Conservation (phyloP, 2,888 invertebrate species). For the Coenonympha arcania region DNA sequence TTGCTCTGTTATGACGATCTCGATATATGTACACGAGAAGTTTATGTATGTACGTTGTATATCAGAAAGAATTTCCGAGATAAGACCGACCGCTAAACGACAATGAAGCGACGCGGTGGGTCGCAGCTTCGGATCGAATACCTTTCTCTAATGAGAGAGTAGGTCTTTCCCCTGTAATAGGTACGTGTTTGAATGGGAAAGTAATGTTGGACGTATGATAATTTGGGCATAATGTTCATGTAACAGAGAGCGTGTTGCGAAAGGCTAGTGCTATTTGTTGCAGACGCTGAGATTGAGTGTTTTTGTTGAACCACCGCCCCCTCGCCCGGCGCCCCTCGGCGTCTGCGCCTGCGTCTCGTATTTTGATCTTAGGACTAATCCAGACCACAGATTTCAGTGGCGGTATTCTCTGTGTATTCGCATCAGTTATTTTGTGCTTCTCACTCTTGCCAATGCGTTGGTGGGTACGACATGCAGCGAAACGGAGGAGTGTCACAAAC, state of each 20-base stretch:
- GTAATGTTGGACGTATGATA: constrained; percentile 11
- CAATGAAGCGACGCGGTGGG: constrained; percentile 1
- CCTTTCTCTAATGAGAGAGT: constrained; percentile 12
- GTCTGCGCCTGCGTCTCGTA: constrained; percentile 12
- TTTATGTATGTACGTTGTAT: neutral
- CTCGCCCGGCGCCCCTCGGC: constrained; percentile 5
- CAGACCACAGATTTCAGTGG: neutral
- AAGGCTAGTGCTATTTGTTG: constrained; percentile 9
- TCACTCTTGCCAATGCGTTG: too few relatives aligned
- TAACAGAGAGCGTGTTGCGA: constrained; percentile 14
- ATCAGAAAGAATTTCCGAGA: constrained; percentile 1
- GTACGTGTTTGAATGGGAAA: constrained; percentile 11
- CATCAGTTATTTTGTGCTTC: too few relatives aligned
- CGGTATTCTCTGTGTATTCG: too few relatives aligned
- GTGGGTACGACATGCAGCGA: too few relatives aligned
- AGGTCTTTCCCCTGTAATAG: constrained; percentile 1
- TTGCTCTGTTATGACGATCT: too few relatives aligned
- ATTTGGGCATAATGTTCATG: constrained; percentile 13
- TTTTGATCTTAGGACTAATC: constrained; percentile 3
- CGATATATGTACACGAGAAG: too few relatives aligned
- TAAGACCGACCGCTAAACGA: neutral
- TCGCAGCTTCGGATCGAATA: neutral
- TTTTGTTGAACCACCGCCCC: constrained; percentile 9
- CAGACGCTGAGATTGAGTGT: constrained; percentile 11
- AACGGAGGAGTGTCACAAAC: too few relatives aligned